Conservation (phyloP, 2,113 vertebrate genomes). For the Dicerorhinus sumatrensis region DNA sequence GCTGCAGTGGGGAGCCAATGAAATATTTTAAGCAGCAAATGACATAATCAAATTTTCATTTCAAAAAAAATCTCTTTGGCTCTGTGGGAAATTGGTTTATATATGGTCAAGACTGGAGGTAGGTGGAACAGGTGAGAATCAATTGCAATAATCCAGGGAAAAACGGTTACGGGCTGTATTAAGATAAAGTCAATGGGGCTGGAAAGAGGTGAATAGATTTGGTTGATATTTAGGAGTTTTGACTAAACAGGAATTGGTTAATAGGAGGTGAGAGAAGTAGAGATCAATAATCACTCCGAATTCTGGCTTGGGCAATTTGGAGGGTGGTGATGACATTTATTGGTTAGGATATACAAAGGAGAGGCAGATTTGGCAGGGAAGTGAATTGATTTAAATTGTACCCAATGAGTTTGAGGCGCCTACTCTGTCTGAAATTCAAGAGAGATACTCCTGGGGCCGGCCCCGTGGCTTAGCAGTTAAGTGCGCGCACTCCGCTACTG, state of each 20-base stretch:
- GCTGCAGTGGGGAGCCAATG: not conserved
- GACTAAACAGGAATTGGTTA: not conserved
- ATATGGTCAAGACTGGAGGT: not conserved
- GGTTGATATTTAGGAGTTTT: not conserved
- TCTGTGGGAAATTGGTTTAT: not conserved
- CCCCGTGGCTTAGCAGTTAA: too few relatives aligned
- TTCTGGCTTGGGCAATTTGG: not conserved
- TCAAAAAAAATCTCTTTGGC: not conserved
- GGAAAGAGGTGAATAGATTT: not conserved
- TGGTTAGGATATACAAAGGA: not conserved
- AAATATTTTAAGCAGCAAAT: not conserved
- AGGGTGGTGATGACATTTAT: not conserved
- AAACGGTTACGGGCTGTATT: not conserved
- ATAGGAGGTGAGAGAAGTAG: not conserved
- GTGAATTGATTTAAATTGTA: not conserved
- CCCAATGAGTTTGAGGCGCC: not conserved
- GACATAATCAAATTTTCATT: not conserved
- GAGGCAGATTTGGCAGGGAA: not conserved
- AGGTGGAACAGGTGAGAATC: not conserved
- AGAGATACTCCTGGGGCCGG: not conserved
- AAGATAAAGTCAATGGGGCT: not conserved
- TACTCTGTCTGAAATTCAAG: not conserved
- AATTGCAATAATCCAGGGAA: not conserved
- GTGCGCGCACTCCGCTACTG: too few relatives aligned
- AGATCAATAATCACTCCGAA: not conserved